phyloP scores from a whole-genome alignment of 2,888 invertebrate species.

The Dryococelus australis region DNA sequence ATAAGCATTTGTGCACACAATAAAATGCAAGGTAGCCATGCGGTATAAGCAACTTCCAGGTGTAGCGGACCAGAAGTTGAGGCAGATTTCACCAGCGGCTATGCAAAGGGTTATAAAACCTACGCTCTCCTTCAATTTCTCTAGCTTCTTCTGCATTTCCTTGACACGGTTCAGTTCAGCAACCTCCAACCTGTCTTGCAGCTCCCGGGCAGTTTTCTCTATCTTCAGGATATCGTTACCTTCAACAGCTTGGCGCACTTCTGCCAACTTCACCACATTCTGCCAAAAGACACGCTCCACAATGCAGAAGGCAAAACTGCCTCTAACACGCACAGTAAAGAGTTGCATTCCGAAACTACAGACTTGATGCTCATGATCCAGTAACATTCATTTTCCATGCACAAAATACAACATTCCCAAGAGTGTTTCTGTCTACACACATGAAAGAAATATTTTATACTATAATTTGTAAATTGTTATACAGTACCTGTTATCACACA shows the following conservation, averaged over 20 bases:
- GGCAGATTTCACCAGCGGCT: not conserved
- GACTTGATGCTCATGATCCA: not conserved
- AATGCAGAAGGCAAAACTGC: not conserved
- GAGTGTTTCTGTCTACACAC: not conserved
- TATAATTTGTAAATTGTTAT: not conserved
- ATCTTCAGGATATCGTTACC: slow-evolving; percentile 65
- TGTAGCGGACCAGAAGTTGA: not conserved
- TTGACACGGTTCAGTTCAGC: slow-evolving; percentile 86
- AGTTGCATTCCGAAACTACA: not conserved
- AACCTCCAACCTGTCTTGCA: slow-evolving; percentile 75
- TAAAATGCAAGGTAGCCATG: not conserved
- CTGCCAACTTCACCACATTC: slow-evolving; percentile 73
- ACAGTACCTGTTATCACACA: slow-evolving; percentile 32
- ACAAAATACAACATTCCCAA: not conserved
- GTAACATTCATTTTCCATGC: not conserved
- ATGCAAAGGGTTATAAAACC: slow-evolving; percentile 56
- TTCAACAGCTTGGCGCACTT: slow-evolving; percentile 70
- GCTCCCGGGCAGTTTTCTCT: slow-evolving; percentile 60
- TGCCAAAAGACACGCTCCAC: slow-evolving; percentile 51
- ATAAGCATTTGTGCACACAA: not conserved
- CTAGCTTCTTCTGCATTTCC: slow-evolving; percentile 85
- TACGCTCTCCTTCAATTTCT: slow-evolving; percentile 85
- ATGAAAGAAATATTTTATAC: not conserved
- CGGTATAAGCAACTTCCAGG: not conserved
- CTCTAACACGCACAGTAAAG: slow-evolving; percentile 29